Conservation (phyloP, 2,888 invertebrate genomes). For the Pecten maximus region DNA sequence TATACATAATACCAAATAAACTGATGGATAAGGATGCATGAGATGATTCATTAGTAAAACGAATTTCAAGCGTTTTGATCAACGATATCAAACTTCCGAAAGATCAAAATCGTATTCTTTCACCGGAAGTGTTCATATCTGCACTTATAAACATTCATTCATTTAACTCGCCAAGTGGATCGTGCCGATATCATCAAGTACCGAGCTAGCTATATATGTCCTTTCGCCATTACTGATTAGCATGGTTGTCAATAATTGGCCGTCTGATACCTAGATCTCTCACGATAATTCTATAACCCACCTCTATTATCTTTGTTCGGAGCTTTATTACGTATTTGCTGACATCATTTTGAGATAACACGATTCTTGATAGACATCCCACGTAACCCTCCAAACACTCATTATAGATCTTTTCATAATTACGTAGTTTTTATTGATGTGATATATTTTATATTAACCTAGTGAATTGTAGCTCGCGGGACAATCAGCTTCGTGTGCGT, state of each 20-base stretch:
- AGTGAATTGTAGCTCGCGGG: neutral
- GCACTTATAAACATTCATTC: neutral
- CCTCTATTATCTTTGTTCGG: neutral
- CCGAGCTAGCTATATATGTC: neutral
- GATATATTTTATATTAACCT: neutral
- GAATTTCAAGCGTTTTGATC: slow-evolving; percentile 15
- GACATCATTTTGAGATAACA: neutral
- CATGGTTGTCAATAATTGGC: neutral
- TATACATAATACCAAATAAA: neutral
- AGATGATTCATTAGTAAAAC: neutral
- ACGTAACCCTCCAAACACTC: neutral
- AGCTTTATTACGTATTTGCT: neutral
- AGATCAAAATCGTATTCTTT: neutral
- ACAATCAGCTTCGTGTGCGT: neutral
- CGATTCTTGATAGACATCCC: neutral
- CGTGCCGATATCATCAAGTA: neutral
- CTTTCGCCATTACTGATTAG: neutral
- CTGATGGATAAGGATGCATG: neutral
- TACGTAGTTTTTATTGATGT: neutral
- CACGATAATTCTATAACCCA: neutral
- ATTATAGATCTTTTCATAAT: neutral
- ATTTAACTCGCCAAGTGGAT: neutral
- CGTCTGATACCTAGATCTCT: neutral
- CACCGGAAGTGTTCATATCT: slow-evolving; percentile 7
- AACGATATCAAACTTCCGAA: slow-evolving; percentile 23